phyloP scores from a whole-genome alignment of 92 coral and sea anemone species.

The Porites rus region DNA sequence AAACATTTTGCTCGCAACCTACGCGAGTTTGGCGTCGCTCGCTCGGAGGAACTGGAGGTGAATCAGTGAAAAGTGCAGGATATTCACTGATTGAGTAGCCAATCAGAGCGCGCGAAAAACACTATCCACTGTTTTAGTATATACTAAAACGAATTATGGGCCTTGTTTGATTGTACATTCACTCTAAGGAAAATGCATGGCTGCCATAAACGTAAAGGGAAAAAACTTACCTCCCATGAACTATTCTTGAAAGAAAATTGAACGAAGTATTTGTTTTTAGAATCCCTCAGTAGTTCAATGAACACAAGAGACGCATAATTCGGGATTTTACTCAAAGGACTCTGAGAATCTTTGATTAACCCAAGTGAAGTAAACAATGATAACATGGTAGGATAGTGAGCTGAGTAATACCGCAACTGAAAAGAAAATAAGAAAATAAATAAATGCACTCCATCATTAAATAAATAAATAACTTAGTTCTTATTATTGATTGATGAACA shows the following conservation, averaged over 20 bases:
- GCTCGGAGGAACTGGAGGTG: too few relatives aligned
- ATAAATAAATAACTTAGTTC: too few relatives aligned
- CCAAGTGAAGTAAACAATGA: constrained; percentile 80
- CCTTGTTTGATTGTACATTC: too few relatives aligned
- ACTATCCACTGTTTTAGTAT: too few relatives aligned
- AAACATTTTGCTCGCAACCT: too few relatives aligned
- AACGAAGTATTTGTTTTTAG: constrained; percentile 39
- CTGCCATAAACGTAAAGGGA: too few relatives aligned
- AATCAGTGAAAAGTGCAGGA: too few relatives aligned
- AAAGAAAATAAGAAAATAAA: neutral
- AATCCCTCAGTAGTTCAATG: constrained; percentile 57
- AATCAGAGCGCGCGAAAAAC: too few relatives aligned
- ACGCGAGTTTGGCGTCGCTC: too few relatives aligned
- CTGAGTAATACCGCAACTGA: constrained; percentile 80
- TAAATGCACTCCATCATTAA: neutral
- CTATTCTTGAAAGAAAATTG: constrained; percentile 80
- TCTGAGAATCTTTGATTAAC: constrained; percentile 41
- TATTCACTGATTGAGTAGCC: too few relatives aligned
- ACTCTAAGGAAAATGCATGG: neutral
- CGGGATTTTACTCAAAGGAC: constrained; percentile 68
- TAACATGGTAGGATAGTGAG: constrained; percentile 80
- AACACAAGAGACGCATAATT: constrained; percentile 78
- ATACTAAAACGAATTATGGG: too few relatives aligned
- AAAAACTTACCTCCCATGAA: constrained; percentile 30
- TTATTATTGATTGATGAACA: too few relatives aligned